Evolutionary conservation across 2,797 vertebrate genomes (phyloP).

Genomic region (Sebastiscus albofasciatus): DNA sequence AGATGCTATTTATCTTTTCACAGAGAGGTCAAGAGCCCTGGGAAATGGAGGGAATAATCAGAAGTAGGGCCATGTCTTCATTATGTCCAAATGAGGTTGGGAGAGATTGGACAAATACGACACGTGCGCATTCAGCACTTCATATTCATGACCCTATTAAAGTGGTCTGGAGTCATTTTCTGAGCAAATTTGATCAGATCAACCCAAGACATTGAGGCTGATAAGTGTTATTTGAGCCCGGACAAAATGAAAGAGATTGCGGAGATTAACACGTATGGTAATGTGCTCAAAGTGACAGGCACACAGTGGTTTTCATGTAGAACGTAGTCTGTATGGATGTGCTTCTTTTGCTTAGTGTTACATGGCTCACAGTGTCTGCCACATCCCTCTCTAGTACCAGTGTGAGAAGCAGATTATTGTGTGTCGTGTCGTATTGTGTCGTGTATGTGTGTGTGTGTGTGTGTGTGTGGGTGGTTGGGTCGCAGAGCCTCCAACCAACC

Average conservation of each 20-base stretch:
- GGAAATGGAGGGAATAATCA: conserved; percentile 73
- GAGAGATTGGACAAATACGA: conserved; percentile 81
- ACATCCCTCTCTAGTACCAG: conserved; percentile 19
- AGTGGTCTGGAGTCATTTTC: conserved; percentile 88
- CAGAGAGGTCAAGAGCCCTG: conserved; percentile 70
- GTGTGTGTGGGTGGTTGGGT: conserved; percentile 32
- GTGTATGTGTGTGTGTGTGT: conserved; percentile 19
- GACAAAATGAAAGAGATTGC: conserved; percentile 44
- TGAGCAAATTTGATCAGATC: conserved; percentile 89
- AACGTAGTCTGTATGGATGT: neutral
- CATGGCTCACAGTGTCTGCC: conserved; percentile 44
- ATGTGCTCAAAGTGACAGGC: conserved; percentile 38
- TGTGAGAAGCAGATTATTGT: conserved; percentile 30
- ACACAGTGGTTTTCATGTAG: conserved; percentile 18
- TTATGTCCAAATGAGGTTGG: conserved; percentile 83
- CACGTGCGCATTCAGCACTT: conserved; percentile 66
- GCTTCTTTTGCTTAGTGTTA: conserved; percentile 36
- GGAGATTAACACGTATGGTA: conserved; percentile 40
- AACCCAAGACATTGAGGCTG: conserved; percentile 55
- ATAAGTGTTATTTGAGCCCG: conserved; percentile 67
- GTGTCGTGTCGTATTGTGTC: conserved; percentile 16
- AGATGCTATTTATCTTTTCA: conserved; percentile 74
- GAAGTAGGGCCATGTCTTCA: conserved; percentile 77
- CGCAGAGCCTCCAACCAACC: conserved; percentile 91
- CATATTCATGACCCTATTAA: conserved; percentile 85